phyloP scores from a whole-genome alignment of 1,140 invertebrate species.

The Scaptomyza pallida region DNA sequence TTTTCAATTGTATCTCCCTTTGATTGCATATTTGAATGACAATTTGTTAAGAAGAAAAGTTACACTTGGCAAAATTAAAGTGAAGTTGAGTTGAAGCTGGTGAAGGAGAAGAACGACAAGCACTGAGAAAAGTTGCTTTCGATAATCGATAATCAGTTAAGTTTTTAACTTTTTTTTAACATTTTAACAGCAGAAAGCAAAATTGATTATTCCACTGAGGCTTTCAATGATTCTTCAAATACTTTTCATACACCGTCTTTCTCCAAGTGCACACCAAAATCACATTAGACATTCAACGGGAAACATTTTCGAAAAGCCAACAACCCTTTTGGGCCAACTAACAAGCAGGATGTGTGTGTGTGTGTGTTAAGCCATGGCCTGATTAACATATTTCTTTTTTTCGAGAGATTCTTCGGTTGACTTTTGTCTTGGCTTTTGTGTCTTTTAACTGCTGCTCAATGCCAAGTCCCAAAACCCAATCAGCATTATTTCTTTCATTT shows the following conservation, averaged over 20 bases:
- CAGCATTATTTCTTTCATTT: slow-evolving; percentile 32
- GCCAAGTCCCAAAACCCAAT: slow-evolving; percentile 63
- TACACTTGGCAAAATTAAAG: not conserved
- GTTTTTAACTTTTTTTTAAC: no score
- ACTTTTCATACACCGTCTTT: not conserved
- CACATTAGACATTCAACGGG: slow-evolving; percentile 54
- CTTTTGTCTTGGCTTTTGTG: slow-evolving; percentile 25
- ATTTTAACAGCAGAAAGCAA: no score
- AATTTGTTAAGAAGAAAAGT: slow-evolving; percentile 41
- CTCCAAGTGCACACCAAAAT: slow-evolving; percentile 9
- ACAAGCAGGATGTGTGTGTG: slow-evolving; percentile 65
- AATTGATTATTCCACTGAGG: no score
- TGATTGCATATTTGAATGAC: slow-evolving; percentile 68
- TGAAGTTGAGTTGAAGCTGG: no score
- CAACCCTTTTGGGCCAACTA: slow-evolving; percentile 61
- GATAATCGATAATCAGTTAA: no score
- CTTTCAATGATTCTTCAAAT: no score
- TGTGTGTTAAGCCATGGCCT: slow-evolving; percentile 35
- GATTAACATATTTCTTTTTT: slow-evolving; percentile 60
- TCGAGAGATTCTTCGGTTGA: slow-evolving; percentile 29
- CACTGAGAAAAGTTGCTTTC: no score
- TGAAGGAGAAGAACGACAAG: no score
- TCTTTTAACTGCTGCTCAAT: slow-evolving; percentile 52
- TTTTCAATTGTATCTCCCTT: slow-evolving; percentile 1
- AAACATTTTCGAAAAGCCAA: not conserved